Conservation (phyloP, 1,140 invertebrate genomes). For the Aphaenogaster floridana region DNA sequence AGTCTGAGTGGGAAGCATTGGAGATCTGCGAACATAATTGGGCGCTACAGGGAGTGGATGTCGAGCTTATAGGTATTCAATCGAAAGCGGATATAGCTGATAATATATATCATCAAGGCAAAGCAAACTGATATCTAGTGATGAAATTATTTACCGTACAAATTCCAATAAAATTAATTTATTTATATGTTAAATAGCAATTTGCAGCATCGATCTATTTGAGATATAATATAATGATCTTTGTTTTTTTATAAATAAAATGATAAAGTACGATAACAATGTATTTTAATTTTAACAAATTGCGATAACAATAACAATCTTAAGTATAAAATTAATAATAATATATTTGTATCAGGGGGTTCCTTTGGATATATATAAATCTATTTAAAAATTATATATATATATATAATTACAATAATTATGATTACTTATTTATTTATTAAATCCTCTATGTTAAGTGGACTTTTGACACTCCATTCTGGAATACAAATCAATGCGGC, state of each 20-base stretch:
- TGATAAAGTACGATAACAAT: constrained; percentile 20
- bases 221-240: constrained; percentile 8
- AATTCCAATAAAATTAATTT: constrained; percentile 47
- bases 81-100: constrained; percentile 79
- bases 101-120: constrained; percentile 83
- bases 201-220: background rate
- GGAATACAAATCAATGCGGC: constrained; percentile 87
- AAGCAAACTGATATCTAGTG: constrained; percentile 75
- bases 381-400: background rate
- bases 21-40: constrained; percentile 98
- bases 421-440: background rate
- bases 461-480: constrained; percentile 60
- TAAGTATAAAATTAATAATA: background rate
- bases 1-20: constrained; percentile 99
- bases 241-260: constrained; percentile 60
- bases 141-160: constrained; percentile 9
- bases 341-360: background rate
- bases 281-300: constrained; percentile 38
- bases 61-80: constrained; percentile 86
- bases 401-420: constrained; percentile 6
- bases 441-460: background rate
- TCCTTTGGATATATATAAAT: background rate
- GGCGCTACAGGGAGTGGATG: constrained; percentile 93
- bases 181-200: constrained; percentile 43
- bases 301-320: constrained; percentile 18